Evolutionary conservation across 2,113 vertebrate genomes (phyloP), one percentile per base, ranked within the genome.

Genomic region (Coryphaenoides rupestris): DNA sequence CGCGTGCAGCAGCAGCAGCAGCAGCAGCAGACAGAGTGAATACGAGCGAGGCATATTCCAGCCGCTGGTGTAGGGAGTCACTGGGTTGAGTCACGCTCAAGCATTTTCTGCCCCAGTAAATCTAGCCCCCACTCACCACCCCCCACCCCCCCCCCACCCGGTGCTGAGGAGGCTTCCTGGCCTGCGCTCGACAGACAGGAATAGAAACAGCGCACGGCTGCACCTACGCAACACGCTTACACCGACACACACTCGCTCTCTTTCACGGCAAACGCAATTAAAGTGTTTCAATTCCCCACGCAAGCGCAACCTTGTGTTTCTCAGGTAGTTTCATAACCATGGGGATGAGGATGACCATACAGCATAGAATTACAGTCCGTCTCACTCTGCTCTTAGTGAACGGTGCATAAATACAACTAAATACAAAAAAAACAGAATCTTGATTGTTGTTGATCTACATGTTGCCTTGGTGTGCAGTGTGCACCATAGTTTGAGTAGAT

Each of bases 21-120:
- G n/a, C n/a, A n/a, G 72, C 66, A 70, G 23, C 58, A 55, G 78
- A 72, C 81, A 86, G 70, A 84, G 75, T 77, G 58, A 83, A 82
- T 76, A 59, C 33, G 73, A 80, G 71, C 67, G 65, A 72, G 73
- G 72, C 84, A 85, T 84, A 85, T 85, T 83, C 83, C 52, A 24
- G 28, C 70, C 60, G 61, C 78, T 83, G 87, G 77, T 77, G 72
- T 76, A 79, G 64, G 71, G 74, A 84, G 69, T 65, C 76, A 52
- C 73, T 79, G 75, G 67, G 69, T 80, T 86, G 84, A 86, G 84
- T 89, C 87, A 88, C 72, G 74, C 78, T 81, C 62, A 73, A 66
- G 77, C 74, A 86, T 90, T 89, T 90, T 90, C 87, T 89, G 87
- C 88, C 87, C 86, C 80, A 89, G 80, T 91, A 88, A 91, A 85